Conservation (phyloP, 1,140 invertebrate genomes). For the Penaeus vannamei region DNA sequence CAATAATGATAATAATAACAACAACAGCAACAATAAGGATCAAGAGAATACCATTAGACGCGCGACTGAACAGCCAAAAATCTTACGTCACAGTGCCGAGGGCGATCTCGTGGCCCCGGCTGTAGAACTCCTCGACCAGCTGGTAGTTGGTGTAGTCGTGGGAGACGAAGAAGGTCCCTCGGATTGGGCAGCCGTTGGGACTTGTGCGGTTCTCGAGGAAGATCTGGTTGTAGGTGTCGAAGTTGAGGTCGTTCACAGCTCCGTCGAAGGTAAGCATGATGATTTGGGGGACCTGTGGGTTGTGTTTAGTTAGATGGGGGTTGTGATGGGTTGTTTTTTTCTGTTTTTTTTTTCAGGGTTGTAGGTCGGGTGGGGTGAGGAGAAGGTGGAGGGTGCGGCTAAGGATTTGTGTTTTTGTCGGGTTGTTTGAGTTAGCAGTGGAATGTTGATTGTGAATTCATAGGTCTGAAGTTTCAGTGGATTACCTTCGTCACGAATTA, state of each 20-base stretch:
- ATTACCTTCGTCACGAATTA: too few species aligned
- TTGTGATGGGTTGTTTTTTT: background rate
- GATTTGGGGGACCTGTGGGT: conserved; percentile 90
- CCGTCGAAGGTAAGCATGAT: conserved; percentile 94
- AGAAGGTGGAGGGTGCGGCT: too few species aligned
- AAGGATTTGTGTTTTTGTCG: background rate
- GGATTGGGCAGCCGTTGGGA: conserved; percentile 91
- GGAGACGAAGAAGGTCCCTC: conserved; percentile 94
- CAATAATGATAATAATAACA: too few species aligned
- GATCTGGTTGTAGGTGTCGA: conserved; percentile 88
- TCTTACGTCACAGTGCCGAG: conserved; percentile 80
- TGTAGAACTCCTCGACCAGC: conserved; percentile 89
- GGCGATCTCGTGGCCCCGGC: conserved; percentile 92
- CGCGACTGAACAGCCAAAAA: background rate
- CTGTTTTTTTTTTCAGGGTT: background rate
- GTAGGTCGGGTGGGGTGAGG: too few species aligned
- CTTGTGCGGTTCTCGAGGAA: conserved; percentile 78
- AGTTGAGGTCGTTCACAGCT: conserved; percentile 93
- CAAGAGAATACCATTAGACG: too few species aligned
- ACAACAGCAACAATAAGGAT: too few species aligned
- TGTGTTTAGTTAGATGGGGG: background rate
- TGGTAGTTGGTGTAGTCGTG: conserved; percentile 97
- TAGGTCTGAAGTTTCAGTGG: background rate
- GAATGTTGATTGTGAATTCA: background rate
- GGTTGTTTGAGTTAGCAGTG: background rate